Conservation (phyloP, 2,797 vertebrate genomes). For the Oreochromis mossambicus region DNA sequence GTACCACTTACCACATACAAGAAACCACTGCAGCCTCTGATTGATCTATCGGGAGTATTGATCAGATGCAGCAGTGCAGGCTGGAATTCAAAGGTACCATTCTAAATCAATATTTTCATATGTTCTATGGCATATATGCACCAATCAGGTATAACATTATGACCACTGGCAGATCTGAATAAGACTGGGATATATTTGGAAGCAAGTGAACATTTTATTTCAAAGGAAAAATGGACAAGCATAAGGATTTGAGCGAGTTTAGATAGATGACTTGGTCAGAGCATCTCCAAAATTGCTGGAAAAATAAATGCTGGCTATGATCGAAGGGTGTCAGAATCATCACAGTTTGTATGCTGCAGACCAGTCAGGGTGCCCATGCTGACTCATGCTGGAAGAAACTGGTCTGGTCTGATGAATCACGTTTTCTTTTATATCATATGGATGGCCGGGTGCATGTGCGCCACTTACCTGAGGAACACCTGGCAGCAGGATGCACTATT, state of each 20-base stretch:
- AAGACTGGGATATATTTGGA: neutral
- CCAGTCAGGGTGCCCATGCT: neutral
- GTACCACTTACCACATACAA: neutral
- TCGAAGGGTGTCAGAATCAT: neutral
- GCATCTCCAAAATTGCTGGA: neutral
- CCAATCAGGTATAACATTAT: accelerated
- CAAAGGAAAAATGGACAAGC: neutral
- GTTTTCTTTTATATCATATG: accelerated
- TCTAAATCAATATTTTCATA: neutral
- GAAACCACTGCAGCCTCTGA: neutral
- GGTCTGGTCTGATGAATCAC: neutral
- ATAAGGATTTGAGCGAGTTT: accelerated
- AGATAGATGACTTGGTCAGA: neutral
- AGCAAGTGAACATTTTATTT: neutral
- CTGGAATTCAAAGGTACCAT: neutral
- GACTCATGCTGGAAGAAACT: neutral
- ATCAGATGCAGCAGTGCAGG: neutral
- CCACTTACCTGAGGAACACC: neutral
- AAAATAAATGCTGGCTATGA: neutral
- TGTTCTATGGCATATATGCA: neutral
- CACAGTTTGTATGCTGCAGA: neutral
- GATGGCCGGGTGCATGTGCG: neutral
- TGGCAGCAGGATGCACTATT: neutral
- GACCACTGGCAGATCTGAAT: neutral
- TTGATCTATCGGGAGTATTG: slow-evolving; percentile 13